Evolutionary conservation across 2,888 invertebrate species (phyloP).

Genomic region (Allophyes oxyacanthae): DNA sequence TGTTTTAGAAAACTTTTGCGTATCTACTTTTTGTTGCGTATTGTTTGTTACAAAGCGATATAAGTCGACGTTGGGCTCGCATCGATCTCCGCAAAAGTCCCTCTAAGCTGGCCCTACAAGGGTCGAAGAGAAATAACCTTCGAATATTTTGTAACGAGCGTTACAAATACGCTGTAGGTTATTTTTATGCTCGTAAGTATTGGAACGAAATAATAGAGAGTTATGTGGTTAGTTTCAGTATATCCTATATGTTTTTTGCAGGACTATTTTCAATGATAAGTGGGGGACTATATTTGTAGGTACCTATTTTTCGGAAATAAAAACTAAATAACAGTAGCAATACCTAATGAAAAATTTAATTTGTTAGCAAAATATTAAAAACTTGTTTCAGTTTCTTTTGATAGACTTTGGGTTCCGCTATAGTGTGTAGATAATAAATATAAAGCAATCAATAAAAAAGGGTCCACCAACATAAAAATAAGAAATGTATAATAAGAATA

Average conservation of each 20-base stretch:
- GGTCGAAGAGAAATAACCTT: constrained; percentile 73
- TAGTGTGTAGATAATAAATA: too few relatives aligned
- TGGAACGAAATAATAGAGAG: constrained; percentile 64
- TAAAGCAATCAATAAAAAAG: too few relatives aligned
- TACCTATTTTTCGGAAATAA: too few relatives aligned
- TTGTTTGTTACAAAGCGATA: constrained; percentile 65
- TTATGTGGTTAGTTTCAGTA: constrained; percentile 55
- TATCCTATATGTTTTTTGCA: constrained; percentile 26
- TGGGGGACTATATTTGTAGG: too few relatives aligned
- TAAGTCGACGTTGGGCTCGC: constrained; percentile 62
- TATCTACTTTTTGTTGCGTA: constrained; percentile 53
- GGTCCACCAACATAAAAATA: too few relatives aligned
- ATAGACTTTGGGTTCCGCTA: too few relatives aligned
- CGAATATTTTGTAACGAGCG: constrained; percentile 73
- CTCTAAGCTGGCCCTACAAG: constrained; percentile 76
- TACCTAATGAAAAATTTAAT: too few relatives aligned
- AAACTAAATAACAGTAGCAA: too few relatives aligned
- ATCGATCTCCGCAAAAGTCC: constrained; percentile 73
- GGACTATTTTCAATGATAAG: neutral
- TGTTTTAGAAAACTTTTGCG: neutral
- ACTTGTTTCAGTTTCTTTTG: too few relatives aligned
- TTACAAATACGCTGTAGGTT: constrained; percentile 68
- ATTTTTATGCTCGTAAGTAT: constrained; percentile 68
- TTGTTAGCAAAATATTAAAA: too few relatives aligned
- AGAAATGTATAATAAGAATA: too few relatives aligned